phyloP scores from a whole-genome alignment of 2,113 vertebrate genomes.

The Oncorhynchus tshawytscha region DNA sequence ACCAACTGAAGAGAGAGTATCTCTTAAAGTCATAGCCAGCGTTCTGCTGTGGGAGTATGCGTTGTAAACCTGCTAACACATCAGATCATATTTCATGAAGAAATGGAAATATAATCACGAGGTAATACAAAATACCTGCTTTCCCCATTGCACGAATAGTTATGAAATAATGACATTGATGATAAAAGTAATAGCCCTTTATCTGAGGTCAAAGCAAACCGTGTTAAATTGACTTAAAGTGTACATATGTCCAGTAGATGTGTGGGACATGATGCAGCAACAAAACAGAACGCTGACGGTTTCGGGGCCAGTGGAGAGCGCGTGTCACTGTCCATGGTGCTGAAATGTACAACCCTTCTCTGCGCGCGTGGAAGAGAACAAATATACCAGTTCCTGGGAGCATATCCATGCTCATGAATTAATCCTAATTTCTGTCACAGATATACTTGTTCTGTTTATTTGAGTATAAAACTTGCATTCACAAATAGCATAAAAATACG shows the following conservation, averaged over 20 bases:
- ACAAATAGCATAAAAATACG: too few species aligned
- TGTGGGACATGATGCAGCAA: not conserved
- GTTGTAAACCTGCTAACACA: too few species aligned
- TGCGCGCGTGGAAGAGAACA: not conserved
- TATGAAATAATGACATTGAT: too few species aligned
- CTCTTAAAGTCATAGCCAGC: slow-evolving; percentile 42
- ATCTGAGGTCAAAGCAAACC: too few species aligned
- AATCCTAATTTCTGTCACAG: too few species aligned
- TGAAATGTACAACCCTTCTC: not conserved
- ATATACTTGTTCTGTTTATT: too few species aligned
- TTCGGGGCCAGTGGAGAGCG: not conserved
- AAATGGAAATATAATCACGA: too few species aligned
- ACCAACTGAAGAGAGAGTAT: slow-evolving; percentile 58
- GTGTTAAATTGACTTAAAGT: not conserved
- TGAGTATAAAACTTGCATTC: too few species aligned
- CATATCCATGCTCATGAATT: not conserved
- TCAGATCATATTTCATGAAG: too few species aligned
- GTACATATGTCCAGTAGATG: not conserved
- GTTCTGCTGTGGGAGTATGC: not conserved
- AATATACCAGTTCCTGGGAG: not conserved
- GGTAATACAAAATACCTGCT: too few species aligned
- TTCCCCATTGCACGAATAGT: too few species aligned
- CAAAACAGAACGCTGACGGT: not conserved
- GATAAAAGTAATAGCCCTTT: too few species aligned
- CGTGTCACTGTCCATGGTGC: slow-evolving; percentile 24